Evolutionary conservation across 2,113 vertebrate genomes (phyloP), one percentile per base, ranked within the genome.

Genomic region (Oncorhynchus gorbuscha): DNA sequence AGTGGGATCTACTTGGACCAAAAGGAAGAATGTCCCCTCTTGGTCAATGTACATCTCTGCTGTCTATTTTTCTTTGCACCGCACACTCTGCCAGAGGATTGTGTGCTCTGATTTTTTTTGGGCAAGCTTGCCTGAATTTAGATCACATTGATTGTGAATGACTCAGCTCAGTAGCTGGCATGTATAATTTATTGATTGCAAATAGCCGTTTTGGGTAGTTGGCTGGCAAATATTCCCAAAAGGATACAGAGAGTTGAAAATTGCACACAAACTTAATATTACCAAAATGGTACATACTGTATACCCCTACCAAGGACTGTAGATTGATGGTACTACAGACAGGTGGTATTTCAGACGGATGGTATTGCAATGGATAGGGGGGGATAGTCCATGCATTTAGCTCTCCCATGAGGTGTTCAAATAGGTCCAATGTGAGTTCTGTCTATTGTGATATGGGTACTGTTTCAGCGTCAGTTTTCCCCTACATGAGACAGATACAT

Each of bases 391-490:
- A 67, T 18, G 69, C 71, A 22, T 66, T 66, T 79, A 45, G 39
- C 9, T 45, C 39, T 11, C 39, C 39, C 39, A 45, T 45, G 8
- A 45, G 39, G 7, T 24, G 67, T 69, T 39, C 18, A 59, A 20
- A 61, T 62, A 77, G 71, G 75, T 85, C 61, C 79, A 55, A 89
- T 75, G 5, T 77, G 73, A 79, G 49, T 4, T 48, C 45, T 39
- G 73, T 81, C 70, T 66, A 8, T 73, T 71, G 77, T 80, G 72
- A 62, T 51, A 68, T 68, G 11, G 80, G 79, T 86, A 78, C 71
- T 79, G 81, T 89, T 91, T 81, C 83, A 80, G 79, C 67, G 76
- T 78, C 72, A 73, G 61, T 73, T 45, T 11, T 11, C 39, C 39
- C 9, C 9, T 45, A 45, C 39, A 3, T 28, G 49, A 66, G 22